Evolutionary conservation across 2,113 vertebrate genomes (phyloP), one percentile per base, ranked within the genome.

Genomic region (Narcine bancroftii): DNA sequence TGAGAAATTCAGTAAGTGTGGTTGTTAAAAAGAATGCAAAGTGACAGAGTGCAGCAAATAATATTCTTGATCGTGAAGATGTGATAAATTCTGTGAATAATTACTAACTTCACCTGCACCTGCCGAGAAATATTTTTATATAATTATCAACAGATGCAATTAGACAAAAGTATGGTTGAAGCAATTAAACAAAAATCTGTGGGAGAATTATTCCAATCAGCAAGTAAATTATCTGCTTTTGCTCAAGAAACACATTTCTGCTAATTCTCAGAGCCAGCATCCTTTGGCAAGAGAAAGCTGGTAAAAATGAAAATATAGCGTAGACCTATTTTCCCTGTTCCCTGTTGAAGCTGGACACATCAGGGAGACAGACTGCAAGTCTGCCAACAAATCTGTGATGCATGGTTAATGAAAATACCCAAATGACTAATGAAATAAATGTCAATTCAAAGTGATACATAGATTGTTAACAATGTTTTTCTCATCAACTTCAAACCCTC

Each of bases 321-420:
- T 56, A 19, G 60, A 39, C 69, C 45, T 60, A 60, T 6, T 60
- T 87, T 36, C n/a, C 53, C 87, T n/a, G 29, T 91, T 69, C 26
- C 63, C 65, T 42, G 87, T 69, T 66, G n/a, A 21, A 45, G 63
- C 60, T 45, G 63, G 7, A 91, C 21, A 91, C 26, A 24, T 91
- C 87, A 42, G 87, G 69, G 36, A 91, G 36, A 29, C 87, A 91
- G 60, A 91, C 36, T 26, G 87, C 39, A 26, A 91, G 39, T 29
- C 63, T 69, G 63, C 87, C 87, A 91, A 91, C 5, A 66, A 91
- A 69, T 91, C 87, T 91, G 42, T 91, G 39, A 45, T 42, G 39
- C 21, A 66, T 91, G 87, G 87, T 91, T 91, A 91, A 91, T 66
- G 60, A 66, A 91, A 91, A 91, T 91, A 6, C 63, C 9, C 36